A percentile compares a stretch with the other conserved stretches of the same genome.
Conservation (phyloP, 2,113 vertebrate species). For the Cettia cetti region DNA sequence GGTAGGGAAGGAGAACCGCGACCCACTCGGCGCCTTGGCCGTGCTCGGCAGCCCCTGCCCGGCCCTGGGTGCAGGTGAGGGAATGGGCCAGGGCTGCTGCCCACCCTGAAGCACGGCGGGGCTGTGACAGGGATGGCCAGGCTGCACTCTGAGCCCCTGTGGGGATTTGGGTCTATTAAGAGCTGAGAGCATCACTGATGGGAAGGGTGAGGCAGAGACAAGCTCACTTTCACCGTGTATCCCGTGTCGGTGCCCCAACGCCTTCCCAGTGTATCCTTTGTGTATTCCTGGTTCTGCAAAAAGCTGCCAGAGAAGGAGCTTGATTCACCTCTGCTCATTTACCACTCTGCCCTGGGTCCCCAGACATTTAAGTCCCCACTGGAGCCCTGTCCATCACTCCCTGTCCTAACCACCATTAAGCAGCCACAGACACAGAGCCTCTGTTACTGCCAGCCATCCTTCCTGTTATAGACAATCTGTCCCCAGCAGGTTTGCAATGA, state of each 20-base stretch:
- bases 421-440: not conserved
- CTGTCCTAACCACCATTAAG: not conserved
- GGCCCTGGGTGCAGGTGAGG: not conserved
- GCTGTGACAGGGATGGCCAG: not conserved
- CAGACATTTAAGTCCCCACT: not conserved
- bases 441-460: not conserved
- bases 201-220: not conserved
- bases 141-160: not conserved
- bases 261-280: not conserved
- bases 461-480: not conserved
- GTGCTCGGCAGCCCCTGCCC: not conserved
- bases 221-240: accelerated
- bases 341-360: not conserved
- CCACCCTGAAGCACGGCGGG: not conserved
- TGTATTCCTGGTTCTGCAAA: not conserved
- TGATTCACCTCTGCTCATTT: not conserved
- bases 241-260: accelerated
- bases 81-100: not conserved
- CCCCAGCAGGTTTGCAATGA: not conserved
- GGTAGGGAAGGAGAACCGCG: not conserved
- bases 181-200: not conserved
- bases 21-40: accelerated
- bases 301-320: not conserved
- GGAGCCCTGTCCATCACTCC: not conserved
- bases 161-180: not conserved